Conservation (phyloP, 2,888 invertebrate genomes). For the Eupithecia exiguata region DNA sequence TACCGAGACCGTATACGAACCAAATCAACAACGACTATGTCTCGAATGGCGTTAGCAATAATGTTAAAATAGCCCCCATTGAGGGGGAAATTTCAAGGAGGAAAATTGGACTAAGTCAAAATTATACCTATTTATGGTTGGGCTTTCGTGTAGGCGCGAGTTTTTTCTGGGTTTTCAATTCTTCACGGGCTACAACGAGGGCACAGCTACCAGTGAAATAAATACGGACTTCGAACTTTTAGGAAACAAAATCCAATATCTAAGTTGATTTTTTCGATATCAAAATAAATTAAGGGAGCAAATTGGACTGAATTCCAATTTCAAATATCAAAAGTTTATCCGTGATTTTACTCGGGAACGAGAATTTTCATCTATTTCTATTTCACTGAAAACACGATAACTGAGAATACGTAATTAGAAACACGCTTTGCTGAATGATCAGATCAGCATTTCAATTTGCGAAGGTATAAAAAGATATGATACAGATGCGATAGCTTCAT, state of each 20-base stretch:
- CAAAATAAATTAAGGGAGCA: neutral
- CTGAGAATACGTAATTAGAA: conserved; percentile 11
- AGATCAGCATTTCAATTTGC: conserved; percentile 1
- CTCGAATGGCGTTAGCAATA: too few relatives aligned
- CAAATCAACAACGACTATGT: too few relatives aligned
- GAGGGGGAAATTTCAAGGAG: too few relatives aligned
- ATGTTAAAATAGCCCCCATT: too few relatives aligned
- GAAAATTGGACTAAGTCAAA: too few relatives aligned
- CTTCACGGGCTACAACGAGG: too few relatives aligned
- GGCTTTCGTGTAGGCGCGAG: too few relatives aligned
- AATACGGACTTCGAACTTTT: neutral
- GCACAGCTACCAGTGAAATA: neutral
- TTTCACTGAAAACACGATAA: neutral
- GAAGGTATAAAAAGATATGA: neutral
- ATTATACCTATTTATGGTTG: too few relatives aligned
- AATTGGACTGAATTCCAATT: conserved; percentile 2
- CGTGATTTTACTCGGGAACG: neutral
- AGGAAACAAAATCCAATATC: neutral
- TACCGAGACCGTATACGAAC: too few relatives aligned
- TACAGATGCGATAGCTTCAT: neutral
- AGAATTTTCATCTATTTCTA: conserved; percentile 1
- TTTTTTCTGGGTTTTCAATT: too few relatives aligned
- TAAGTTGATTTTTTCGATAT: neutral
- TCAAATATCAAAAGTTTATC: neutral
- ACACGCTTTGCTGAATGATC: conserved; percentile 12